These are phyloP conservation scores for Trichonephila inaurata DNA, from an alignment of 1,140 invertebrate genomes.

Conservation along the genomic window DNA sequence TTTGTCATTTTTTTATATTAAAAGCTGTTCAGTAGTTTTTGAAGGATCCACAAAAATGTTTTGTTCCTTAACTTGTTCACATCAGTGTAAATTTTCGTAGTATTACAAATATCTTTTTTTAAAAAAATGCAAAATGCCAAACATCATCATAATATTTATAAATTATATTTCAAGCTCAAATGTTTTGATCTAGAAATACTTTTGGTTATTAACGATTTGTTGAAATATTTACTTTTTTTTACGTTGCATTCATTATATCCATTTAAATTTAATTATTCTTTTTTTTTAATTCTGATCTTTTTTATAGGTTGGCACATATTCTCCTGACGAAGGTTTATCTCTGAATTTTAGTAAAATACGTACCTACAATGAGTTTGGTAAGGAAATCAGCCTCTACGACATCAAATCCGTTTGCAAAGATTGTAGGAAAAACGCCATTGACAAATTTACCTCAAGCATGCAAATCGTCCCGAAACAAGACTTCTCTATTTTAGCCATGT, in stretches of 20 bases:
- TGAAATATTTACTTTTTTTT: no score
- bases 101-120: no score
- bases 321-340: conserved; percentile 77
- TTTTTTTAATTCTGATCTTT: neutral
- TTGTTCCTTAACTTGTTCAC: no score
- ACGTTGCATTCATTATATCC: no score
- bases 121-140: no score
- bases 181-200: no score
- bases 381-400: conserved; percentile 77
- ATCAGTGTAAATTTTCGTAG: no score
- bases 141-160: no score
- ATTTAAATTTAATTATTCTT: neutral
- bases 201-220: no score
- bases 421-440: conserved; percentile 42
- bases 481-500: conserved; percentile 78
- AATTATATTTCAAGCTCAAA: no score
- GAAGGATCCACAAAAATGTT: no score
- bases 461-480: conserved; percentile 78
- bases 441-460: conserved; percentile 51
- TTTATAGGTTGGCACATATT: conserved; percentile 75
- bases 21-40: no score
- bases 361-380: conserved; percentile 77
- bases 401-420: conserved; percentile 78
- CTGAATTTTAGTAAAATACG: conserved; percentile 77
- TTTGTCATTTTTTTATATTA: neutral